phyloP scores from a whole-genome alignment of 2,113 vertebrate genomes.

The Antigone vipio region DNA sequence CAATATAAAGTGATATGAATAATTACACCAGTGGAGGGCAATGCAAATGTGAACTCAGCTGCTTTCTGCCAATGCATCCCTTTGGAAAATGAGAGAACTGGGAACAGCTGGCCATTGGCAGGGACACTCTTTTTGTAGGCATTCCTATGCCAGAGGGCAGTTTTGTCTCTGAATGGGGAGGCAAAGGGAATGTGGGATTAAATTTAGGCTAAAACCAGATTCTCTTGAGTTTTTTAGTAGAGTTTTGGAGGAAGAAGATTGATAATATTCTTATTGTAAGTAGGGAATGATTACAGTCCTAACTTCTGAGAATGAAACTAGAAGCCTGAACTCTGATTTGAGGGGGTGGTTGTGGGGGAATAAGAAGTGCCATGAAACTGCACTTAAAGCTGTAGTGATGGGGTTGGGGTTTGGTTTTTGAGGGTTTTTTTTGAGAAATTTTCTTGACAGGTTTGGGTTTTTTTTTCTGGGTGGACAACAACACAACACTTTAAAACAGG shows the following conservation, averaged over 20 bases:
- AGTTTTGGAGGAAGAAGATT: neutral
- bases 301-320: neutral
- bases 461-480: neutral
- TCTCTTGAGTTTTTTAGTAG: neutral
- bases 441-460: neutral
- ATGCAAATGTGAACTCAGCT: neutral
- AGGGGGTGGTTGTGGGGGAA: neutral
- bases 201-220: neutral
- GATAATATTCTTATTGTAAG: neutral
- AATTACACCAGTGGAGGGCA: conserved; percentile 1
- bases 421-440: neutral
- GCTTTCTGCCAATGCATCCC: neutral
- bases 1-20: neutral
- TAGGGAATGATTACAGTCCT: neutral
- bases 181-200: neutral
- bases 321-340: neutral
- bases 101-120: conserved; percentile 33
- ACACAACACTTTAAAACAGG: neutral
- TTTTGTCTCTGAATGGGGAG: neutral
- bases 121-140: neutral
- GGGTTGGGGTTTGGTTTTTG: neutral
- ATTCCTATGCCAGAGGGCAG: neutral
- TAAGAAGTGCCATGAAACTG: neutral
- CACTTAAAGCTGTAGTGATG: neutral
- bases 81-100: conserved; percentile 27